Evolutionary conservation across 2,888 invertebrate species (phyloP).

Genomic region (Geotrupes spiniger): DNA sequence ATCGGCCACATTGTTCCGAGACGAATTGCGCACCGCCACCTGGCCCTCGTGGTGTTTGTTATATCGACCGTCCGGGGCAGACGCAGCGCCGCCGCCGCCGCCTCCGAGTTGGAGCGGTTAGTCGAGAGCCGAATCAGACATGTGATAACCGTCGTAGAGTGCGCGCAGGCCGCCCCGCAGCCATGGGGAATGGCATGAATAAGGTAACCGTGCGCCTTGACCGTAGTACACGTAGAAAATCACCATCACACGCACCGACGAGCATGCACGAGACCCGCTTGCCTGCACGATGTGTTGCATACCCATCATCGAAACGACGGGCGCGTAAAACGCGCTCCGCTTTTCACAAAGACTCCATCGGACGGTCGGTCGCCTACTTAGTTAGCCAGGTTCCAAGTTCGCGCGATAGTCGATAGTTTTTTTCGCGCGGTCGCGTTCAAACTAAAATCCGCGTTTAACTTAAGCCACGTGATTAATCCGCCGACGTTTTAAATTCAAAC

Average conservation of each 20-base stretch:
- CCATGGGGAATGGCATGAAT: slow-evolving; percentile 89
- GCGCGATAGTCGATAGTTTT: too few species aligned
- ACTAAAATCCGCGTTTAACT: too few species aligned
- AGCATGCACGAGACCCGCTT: slow-evolving; percentile 3
- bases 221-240: slow-evolving; percentile 7
- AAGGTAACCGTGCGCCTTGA: slow-evolving; percentile 59
- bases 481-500: too few species aligned
- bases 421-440: too few species aligned
- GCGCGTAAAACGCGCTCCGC: too few species aligned
- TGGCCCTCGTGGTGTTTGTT: slow-evolving; percentile 42
- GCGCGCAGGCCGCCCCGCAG: slow-evolving; percentile 31
- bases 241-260: background rate
- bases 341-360: too few species aligned
- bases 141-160: slow-evolving; percentile 34
- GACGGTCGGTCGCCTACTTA: too few species aligned
- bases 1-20: slow-evolving; percentile 17
- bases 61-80: slow-evolving; percentile 42
- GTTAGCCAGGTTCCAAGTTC: too few species aligned
- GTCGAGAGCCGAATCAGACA: slow-evolving; percentile 36
- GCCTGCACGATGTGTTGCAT: background rate
- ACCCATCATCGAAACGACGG: background rate
- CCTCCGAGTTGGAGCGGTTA: slow-evolving; percentile 29
- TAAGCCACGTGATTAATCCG: too few species aligned
- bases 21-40: slow-evolving; percentile 34
- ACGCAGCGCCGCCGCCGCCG: slow-evolving; percentile 43